Evolutionary conservation across 2,888 invertebrate genomes (phyloP).

Genomic region (Deladenus siricidicola): DNA sequence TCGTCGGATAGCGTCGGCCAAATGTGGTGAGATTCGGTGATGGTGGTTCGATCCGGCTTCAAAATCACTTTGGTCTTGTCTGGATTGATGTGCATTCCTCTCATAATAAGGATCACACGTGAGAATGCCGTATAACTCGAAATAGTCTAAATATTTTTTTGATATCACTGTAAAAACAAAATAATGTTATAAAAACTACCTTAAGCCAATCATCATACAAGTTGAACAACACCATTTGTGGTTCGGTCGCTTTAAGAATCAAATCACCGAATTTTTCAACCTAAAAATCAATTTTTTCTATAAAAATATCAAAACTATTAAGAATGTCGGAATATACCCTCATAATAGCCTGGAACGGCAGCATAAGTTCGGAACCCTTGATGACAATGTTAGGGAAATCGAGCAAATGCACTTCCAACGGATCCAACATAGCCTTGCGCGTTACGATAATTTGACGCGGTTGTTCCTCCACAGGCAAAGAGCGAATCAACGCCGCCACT

Average conservation of each 20-base stretch:
- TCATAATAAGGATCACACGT: constrained; percentile 83
- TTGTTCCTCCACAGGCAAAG: constrained; percentile 96
- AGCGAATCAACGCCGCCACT: constrained; percentile 96
- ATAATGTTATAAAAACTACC: constrained; percentile 10
- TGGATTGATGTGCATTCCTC: constrained; percentile 96
- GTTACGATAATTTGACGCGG: constrained; percentile 99
- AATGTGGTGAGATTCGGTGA: constrained; percentile 98
- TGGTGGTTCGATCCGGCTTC: constrained; percentile 96
- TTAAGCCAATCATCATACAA: constrained; percentile 99
- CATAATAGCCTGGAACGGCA: constrained; percentile 79
- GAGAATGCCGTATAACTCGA: constrained; percentile 99
- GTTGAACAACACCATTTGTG: constrained; percentile 99
- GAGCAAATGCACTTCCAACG: constrained; percentile 92
- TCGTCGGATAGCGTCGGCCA: constrained; percentile 88
- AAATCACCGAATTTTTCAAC: constrained; percentile 94
- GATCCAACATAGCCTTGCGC: constrained; percentile 99
- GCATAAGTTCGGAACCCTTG: constrained; percentile 93
- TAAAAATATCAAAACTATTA: background rate
- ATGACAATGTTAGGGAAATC: constrained; percentile 99
- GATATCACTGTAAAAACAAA: background rate
- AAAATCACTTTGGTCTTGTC: constrained; percentile 90
- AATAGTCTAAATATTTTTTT: constrained; percentile 63
- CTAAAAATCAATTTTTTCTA: background rate
- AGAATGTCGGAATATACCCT: constrained; percentile 23
- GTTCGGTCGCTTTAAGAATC: constrained; percentile 95